A percentile compares a stretch with the other conserved stretches of the same genome.
Evolutionary conservation across 2,797 vertebrate species (phyloP).

Genomic region (Chromobotia macracanthus): DNA sequence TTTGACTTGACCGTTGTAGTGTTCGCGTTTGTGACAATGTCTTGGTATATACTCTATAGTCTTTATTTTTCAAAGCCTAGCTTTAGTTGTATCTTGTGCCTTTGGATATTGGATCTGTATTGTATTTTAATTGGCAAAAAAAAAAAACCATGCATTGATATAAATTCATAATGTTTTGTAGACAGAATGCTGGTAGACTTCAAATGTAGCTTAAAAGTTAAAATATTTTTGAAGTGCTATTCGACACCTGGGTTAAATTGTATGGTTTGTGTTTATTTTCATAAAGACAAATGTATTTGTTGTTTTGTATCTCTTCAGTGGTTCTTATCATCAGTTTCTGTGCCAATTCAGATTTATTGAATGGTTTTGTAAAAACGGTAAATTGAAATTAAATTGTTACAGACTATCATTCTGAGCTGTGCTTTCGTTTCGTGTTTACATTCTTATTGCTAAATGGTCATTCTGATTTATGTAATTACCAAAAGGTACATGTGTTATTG

Average conservation of each 20-base stretch:
- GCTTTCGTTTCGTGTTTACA: conserved; percentile 6
- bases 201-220: conserved; percentile 62
- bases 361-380: conserved; percentile 63
- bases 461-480: background rate
- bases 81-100: conserved; percentile 88
- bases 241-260: conserved; percentile 58
- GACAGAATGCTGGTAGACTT: conserved; percentile 63
- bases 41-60: conserved; percentile 86
- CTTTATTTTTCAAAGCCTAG: conserved; percentile 77
- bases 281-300: conserved; percentile 61
- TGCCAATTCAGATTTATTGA: conserved; percentile 62
- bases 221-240: conserved; percentile 64
- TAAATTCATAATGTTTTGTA: conserved; percentile 63
- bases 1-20: conserved; percentile 81
- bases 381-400: conserved; percentile 59
- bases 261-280: conserved; percentile 63
- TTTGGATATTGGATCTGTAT: conserved; percentile 89
- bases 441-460: background rate
- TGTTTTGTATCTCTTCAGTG: conserved; percentile 61
- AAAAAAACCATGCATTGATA: conserved; percentile 59
- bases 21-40: conserved; percentile 84
- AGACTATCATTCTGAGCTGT: conserved; percentile 35
- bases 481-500: background rate
- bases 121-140: conserved; percentile 61
- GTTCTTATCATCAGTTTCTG: conserved; percentile 54